A percentile compares a stretch with the other conserved stretches of the same genome.
phyloP scores from a whole-genome alignment of 35 echinoderm and acorn worm species.

The Lytechinus pictus region DNA sequence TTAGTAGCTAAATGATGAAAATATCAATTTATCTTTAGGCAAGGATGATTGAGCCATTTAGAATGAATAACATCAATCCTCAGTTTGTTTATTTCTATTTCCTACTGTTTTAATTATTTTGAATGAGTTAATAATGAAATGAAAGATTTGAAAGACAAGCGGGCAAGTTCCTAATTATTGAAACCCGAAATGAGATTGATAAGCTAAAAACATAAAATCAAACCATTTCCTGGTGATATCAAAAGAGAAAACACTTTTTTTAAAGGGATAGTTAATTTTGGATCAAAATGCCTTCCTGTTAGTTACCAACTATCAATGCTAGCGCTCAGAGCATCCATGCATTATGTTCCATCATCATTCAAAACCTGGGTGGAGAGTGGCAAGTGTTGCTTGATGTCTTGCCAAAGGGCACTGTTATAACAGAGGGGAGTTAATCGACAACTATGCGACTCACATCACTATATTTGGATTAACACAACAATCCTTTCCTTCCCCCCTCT shows the following conservation, averaged over 20 bases:
- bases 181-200: background rate
- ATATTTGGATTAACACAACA: too few relatives aligned
- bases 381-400: too few relatives aligned
- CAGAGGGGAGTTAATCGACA: too few relatives aligned
- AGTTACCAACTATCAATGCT: too few relatives aligned
- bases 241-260: too few relatives aligned
- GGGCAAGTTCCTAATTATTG: background rate
- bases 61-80: background rate
- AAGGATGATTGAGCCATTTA: background rate
- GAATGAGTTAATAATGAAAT: background rate
- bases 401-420: too few relatives aligned
- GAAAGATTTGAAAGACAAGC: background rate
- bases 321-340: too few relatives aligned
- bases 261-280: too few relatives aligned
- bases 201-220: background rate
- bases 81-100: background rate
- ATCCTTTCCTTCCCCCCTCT: background rate
- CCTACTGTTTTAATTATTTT: background rate
- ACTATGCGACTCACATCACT: background rate
- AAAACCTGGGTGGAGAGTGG: too few relatives aligned
- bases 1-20: background rate
- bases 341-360: too few relatives aligned
- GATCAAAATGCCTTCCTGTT: too few relatives aligned
- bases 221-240: background rate
- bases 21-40: background rate